Percentiles rank a stretch among this genome's conserved stretches.
phyloP scores from a whole-genome alignment of 2,113 vertebrate genomes.

The Chlamydotis undulata region DNA sequence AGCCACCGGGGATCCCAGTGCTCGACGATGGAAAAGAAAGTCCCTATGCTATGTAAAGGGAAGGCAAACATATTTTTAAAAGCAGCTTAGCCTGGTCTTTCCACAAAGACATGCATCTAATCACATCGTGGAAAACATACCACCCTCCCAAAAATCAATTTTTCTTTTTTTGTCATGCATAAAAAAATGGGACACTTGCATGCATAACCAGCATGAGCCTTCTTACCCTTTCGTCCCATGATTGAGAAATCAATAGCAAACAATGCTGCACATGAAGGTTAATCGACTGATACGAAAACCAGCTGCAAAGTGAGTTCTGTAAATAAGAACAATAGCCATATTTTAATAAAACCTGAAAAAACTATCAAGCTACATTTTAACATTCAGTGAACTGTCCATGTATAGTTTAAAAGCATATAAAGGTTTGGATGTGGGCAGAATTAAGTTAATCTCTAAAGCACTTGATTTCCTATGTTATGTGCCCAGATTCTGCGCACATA shows the following conservation, averaged over 20 bases:
- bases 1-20: background rate
- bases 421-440: background rate
- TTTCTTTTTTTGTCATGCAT: background rate
- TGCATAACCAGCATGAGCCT: conserved; percentile 43
- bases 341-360: background rate
- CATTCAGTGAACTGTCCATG: background rate
- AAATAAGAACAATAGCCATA: conserved; percentile 11
- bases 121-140: background rate
- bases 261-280: conserved; percentile 32
- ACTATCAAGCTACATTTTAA: background rate
- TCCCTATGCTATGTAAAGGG: background rate
- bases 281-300: conserved; percentile 23
- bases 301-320: conserved; percentile 29
- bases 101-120: background rate
- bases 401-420: background rate
- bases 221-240: conserved; percentile 67
- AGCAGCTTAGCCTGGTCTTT: background rate
- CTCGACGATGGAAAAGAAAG: background rate
- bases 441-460: background rate
- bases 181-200: conserved; percentile 14
- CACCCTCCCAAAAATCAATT: background rate
- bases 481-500: background rate
- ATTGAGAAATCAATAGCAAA: conserved; percentile 55
- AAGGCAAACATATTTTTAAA: background rate
- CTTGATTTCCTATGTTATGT: background rate